Base-by-base conservation (phyloP, 2,113 vertebrate genomes). In the Trachemys scripta region DNA sequence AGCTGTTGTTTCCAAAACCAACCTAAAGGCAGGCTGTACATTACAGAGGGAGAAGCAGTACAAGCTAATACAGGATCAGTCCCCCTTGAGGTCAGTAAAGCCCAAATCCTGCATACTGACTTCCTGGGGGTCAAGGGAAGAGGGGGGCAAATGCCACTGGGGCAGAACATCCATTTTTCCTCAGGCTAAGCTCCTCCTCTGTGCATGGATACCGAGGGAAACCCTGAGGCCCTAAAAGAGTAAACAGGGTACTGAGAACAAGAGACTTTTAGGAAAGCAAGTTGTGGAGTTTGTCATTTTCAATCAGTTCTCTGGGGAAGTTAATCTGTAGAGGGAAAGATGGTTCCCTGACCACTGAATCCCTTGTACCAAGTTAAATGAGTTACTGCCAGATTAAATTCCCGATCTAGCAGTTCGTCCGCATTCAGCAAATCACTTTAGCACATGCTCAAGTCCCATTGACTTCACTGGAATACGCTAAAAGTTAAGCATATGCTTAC, bases 361-460 rank as follows among this genome's bases (percentile, higher is more conserved):
- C 83, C 50, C 83, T 89, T 82, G 81, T 81, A 82, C 25, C 25
- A 35, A n/a, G 31, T 49, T 38, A 87, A 90, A 20, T 62, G 47
- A 78, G 31, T 75, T 87, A 25, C 65, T 88, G 29, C 27, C 17
- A 9, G 82, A 42, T 80, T 91, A 91, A 94, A 95, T 24, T 19
- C 49, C 29, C 53, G 69, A 35, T 92, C 81, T 92, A 91, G 50
- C 10, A 87, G 65, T 85, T 96, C 80, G 49, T 91, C 89, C 90
- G 4, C 35, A 69, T 35, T 69, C 31, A n/a, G 35, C 16, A 69
- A 35, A 1, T 80, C 83, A n/a, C 2, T 1, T 56, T 53, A 22
- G 6, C 29, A 29, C 81, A 84, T 85, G 72, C 13, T 81, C 19
- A 75, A 59, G 42, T 84, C 51, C 92, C 62, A 49, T 20, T 69